Evolutionary conservation across 2,113 vertebrate genomes (phyloP).

Genomic region (Xiphophorus maculatus): DNA sequence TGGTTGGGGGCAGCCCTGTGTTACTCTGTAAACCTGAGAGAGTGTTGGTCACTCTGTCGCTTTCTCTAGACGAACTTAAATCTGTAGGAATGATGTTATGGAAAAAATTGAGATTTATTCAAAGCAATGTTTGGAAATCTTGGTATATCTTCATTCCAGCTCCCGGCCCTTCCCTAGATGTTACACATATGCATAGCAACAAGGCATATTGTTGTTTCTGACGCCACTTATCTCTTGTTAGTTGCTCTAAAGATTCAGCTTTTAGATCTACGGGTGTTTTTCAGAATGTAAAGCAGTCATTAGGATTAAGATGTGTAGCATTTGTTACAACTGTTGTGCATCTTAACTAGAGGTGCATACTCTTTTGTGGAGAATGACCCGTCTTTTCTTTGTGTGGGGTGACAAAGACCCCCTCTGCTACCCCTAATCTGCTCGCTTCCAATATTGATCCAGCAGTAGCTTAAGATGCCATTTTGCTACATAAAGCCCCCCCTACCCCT

Average conservation of each 20-base stretch:
- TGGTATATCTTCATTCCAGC: too few species aligned
- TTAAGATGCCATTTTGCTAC: constrained; percentile 78
- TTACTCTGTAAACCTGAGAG: neutral
- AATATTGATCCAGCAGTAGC: constrained; percentile 75
- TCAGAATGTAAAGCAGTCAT: neutral
- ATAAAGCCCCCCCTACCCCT: constrained; percentile 33
- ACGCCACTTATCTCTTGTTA: neutral
- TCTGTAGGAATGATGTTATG: neutral
- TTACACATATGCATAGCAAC: neutral
- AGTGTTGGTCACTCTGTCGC: neutral
- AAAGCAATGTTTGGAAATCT: too few species aligned
- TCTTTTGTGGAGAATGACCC: constrained; percentile 55
- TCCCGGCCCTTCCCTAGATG: neutral
- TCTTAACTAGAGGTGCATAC: constrained; percentile 27
- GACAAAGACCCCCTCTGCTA: constrained; percentile 65
- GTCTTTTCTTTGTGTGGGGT: constrained; percentile 63
- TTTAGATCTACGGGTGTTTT: neutral
- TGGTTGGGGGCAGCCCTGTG: neutral
- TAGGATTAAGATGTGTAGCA: neutral
- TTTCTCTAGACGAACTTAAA: neutral
- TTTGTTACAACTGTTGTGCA: constrained; percentile 20
- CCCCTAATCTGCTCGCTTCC: constrained; percentile 58
- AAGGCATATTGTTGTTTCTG: neutral
- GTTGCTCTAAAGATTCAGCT: too few species aligned
- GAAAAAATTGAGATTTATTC: too few species aligned